Base-by-base conservation (phyloP, 2,797 vertebrate species). In the Lates japonicus region DNA sequence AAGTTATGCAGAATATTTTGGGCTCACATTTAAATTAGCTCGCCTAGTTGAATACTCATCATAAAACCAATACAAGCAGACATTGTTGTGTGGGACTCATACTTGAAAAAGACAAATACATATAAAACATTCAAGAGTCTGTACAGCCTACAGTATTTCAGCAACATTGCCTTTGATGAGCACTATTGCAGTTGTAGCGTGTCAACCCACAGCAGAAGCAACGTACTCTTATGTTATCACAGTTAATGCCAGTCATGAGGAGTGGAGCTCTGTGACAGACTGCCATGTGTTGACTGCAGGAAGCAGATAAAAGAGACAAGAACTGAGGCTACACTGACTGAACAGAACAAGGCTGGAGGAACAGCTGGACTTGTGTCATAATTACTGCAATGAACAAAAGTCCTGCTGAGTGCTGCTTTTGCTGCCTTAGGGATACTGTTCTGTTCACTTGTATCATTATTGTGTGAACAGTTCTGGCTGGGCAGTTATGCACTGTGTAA, bases 301-400 rank as follows among this genome's bases (percentile, higher is more conserved):
- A 67, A 60, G 41, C 66, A 29, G 48, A 70, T 44, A 69, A 73
- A 81, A 48, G 71, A 75, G 77, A 73, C 33, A 37, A 67, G 62
- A 67, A 78, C 29, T 33, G 22, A 63, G 22, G 62, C 41, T 13
- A 37, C 63, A 70, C 20, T 61, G 55, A 76, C 33, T 75, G 66
- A 77, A 83, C n/a, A 62, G 33, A 80, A 74, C 29, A 61, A n/a
- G 51, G 71, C 0, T 20, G 22, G 25, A 72, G 52, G 20, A 83
- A 83, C 89, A 81, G 82, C 86, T 84, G 82, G 83, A 82, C 46
- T 58, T 31, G 8, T 81, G 70, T 78, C 59, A 70, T 71, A 61
- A 85, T 81, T 83, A 60, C 62, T 69, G 60, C 66, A 69, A 13
- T 63, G 55, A 74, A 37, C 35, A 46, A 52, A 84, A 22, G 22